Evolutionary conservation across 2,888 invertebrate genomes (phyloP), one percentile per base, ranked within the genome.

Genomic region (Sthenelais limicola): DNA sequence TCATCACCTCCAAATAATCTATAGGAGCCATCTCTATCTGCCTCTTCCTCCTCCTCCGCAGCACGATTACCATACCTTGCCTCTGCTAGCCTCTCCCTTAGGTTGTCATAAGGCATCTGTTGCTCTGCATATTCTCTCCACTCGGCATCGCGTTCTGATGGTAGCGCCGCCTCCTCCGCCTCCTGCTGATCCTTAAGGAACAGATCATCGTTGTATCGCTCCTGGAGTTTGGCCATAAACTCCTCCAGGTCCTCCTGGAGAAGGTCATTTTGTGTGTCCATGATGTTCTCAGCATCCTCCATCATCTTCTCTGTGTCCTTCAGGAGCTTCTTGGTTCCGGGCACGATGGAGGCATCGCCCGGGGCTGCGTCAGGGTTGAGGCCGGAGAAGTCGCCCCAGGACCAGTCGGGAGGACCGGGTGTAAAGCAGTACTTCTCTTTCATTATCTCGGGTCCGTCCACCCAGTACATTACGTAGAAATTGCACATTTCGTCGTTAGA

Each of bases 341-440:
- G 79, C 7, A 77, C 73, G 32, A 76, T 47, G 67, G 77, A 77
- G 71, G 73, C 77, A 26, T 74, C 38, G 30, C 21, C 30, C 3
- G 79, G 79, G 21, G 72, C 69, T 32, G 71, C 51, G 15, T 72
- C 72, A 7, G 58, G 24, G 38, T 62, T 43, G 62, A 75, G 38
- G 18, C 54, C 54, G 3, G 33, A 9, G 30, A 77, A 48, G n/a
- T 68, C 30, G 32, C 26, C 21, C 97, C 97, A 97, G 86, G 92
- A 93, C 87, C 94, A 97, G 78, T 87, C 87, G 0, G 97, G 97
- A 1, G 97, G 94, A 5, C 97, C 97, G 69, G 89, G 88, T 3
- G 93, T 76, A 74, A 81, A 83, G 76, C 86, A 87, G 74, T 79
- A 78, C 47, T 79, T 77, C 9, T 77, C 68, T 5, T 76, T 54